These are phyloP conservation scores for Nesoenas mayeri DNA, from an alignment of 2,113 vertebrate genomes.

Conservation along the genomic window DNA sequence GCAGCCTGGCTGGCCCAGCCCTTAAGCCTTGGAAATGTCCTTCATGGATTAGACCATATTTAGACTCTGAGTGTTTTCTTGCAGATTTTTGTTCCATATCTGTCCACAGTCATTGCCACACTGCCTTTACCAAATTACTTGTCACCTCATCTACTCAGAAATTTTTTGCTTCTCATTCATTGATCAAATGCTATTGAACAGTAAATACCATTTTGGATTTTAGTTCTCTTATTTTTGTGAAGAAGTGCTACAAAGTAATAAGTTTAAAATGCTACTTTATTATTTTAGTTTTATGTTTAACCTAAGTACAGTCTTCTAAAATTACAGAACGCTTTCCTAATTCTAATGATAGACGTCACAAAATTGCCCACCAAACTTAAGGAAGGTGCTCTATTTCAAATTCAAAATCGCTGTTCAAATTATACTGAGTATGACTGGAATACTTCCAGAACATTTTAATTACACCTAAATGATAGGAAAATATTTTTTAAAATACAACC, in stretches of 20 bases:
- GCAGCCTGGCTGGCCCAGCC: background rate
- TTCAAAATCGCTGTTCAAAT: background rate
- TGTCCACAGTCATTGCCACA: fast-evolving
- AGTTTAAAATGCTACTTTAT: background rate
- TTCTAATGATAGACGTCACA: background rate
- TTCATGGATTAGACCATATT: background rate
- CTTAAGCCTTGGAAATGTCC: background rate
- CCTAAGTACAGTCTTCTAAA: background rate
- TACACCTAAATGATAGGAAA: background rate
- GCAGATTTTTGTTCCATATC: background rate
- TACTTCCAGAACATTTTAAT: constrained; percentile 23
- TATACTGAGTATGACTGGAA: background rate
- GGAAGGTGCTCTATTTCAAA: background rate
- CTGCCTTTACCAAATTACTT: background rate
- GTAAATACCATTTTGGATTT: background rate
- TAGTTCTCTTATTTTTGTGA: background rate
- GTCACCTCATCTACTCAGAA: background rate
- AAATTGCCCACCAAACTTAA: background rate
- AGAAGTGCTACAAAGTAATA: background rate
- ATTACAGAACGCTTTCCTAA: background rate
- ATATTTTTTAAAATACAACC: constrained; percentile 22
- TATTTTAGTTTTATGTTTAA: background rate
- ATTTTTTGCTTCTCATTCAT: background rate
- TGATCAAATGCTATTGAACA: background rate
- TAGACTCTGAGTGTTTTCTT: background rate